phyloP scores from a whole-genome alignment of 2,888 invertebrate species.

The Cremastinae sp. region DNA sequence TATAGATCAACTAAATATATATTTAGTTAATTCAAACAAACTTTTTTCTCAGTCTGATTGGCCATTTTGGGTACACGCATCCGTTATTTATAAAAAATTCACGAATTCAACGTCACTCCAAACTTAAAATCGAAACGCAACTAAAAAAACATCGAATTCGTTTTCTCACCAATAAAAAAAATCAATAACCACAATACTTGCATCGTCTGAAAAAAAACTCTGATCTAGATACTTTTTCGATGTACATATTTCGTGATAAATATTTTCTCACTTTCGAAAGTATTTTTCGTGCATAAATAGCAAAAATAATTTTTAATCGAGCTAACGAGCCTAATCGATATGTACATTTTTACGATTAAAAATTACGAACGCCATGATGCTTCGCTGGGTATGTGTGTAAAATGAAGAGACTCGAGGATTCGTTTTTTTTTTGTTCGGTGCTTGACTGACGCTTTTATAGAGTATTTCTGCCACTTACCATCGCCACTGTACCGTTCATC shows the following conservation, averaged over 20 bases:
- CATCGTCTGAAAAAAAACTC: background rate
- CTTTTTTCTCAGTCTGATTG: too few species aligned
- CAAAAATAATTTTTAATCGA: too few species aligned
- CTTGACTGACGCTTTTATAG: background rate
- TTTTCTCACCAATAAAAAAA: slow-evolving; percentile 25
- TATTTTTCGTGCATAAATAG: too few species aligned
- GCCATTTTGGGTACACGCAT: too few species aligned
- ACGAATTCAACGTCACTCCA: background rate
- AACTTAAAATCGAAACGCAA: background rate
- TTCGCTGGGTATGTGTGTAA: background rate
- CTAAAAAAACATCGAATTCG: slow-evolving; percentile 9
- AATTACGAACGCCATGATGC: slow-evolving; percentile 65
- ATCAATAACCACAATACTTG: slow-evolving; percentile 54
- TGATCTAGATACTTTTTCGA: background rate
- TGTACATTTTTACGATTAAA: slow-evolving; percentile 8
- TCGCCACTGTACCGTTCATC: slow-evolving; percentile 78
- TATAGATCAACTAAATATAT: too few species aligned
- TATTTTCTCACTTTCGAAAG: background rate
- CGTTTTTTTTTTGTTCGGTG: slow-evolving; percentile 6
- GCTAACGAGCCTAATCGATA: background rate
- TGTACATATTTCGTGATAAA: too few species aligned
- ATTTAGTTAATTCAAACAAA: too few species aligned
- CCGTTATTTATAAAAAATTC: too few species aligned
- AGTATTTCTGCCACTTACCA: slow-evolving; percentile 71
- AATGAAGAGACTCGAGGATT: background rate